phyloP scores from a whole-genome alignment of 2,113 vertebrate species.

The Larimichthys polyactis region DNA sequence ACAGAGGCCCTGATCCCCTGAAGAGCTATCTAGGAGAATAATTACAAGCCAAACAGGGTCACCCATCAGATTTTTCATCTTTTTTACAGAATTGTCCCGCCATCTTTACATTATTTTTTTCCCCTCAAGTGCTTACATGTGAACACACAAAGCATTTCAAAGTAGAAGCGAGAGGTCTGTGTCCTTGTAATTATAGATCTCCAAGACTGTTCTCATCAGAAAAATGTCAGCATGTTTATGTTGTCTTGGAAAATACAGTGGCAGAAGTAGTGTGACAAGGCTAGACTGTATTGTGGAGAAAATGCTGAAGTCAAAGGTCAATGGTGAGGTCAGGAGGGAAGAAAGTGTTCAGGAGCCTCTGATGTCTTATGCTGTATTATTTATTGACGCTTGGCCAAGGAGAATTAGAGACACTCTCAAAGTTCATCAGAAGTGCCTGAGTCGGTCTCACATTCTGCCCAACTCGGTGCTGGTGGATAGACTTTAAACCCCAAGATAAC shows the following conservation, averaged over 20 bases:
- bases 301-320: too few relatives aligned
- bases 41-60: slow-evolving; percentile 22
- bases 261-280: neutral
- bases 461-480: too few relatives aligned
- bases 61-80: slow-evolving; percentile 9
- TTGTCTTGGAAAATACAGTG: neutral
- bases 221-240: neutral
- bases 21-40: slow-evolving; percentile 22
- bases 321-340: too few relatives aligned
- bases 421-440: too few relatives aligned
- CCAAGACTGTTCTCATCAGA: neutral
- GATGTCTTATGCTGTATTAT: too few relatives aligned
- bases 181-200: neutral
- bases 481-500: too few relatives aligned
- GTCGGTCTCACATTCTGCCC: too few relatives aligned
- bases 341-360: too few relatives aligned
- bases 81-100: neutral
- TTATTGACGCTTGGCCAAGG: too few relatives aligned
- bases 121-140: neutral
- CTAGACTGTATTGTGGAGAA: too few relatives aligned
- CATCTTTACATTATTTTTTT: neutral
- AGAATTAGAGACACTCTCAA: too few relatives aligned
- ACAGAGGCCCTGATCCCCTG: slow-evolving; percentile 10
- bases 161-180: neutral
- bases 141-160: neutral